Base-by-base conservation (phyloP, 2,888 invertebrate genomes). In the Lacanobia wlatinum region DNA sequence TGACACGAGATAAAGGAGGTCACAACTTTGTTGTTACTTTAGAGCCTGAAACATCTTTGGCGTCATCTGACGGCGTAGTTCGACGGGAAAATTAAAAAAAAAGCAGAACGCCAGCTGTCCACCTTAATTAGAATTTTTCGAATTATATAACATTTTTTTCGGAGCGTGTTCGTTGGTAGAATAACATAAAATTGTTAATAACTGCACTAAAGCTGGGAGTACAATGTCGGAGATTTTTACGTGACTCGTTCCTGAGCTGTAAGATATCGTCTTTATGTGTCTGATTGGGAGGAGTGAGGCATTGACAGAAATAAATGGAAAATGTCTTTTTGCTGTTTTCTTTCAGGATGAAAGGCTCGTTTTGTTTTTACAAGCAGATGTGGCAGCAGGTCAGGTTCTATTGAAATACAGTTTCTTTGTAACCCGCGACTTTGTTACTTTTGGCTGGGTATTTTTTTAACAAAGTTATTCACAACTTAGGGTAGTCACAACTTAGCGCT, bases 81-180 rank as follows among this genome's bases (percentile, higher is more conserved):
- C 90, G 90, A 87, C 87, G 91, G 82, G 92, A 90, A 96, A 95
- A 95, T 95, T 94, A 95, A 95, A 95, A 90, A n/a, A 86, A 94
- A 93, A 92, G 84, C 85, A 66, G 76, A 69, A 91, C 90, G 92
- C 93, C 96, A 95, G 94, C 93, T 96, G 96, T 86, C 90, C 85
- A 85, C 89, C 92, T 93, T 96, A 95, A 96, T 95, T 95, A 96
- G 94, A 95, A 93, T 95, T 94, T 95, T 94, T 92, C 91, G 93
- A 95, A 96, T 95, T 92, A 93, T 91, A 93, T 89, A 90, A 91
- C 88, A 90, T 87, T 86, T 90, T 89, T 89, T 89, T 89, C 82
- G 84, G 79, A 82, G 87, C 86, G 88, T 90, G 88, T 90, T 90
- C 88, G 87, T 73, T 72, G 77, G 70, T 38, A 53, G 68, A 72